Percentiles rank a stretch among this genome's conserved stretches.
Conservation (phyloP, 2,888 invertebrate species). For the Brachyptera risi region DNA sequence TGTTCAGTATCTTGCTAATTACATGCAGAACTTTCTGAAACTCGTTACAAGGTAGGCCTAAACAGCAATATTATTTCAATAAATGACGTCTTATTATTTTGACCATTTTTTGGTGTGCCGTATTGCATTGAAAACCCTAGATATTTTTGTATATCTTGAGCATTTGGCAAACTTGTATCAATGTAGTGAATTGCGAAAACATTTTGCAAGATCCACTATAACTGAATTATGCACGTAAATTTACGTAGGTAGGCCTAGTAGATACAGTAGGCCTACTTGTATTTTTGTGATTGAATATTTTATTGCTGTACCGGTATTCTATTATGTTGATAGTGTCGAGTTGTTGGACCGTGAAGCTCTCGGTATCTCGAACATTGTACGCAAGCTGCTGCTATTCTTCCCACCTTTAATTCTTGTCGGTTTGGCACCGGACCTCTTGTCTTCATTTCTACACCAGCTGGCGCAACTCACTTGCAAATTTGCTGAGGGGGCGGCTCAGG, state of each 20-base stretch:
- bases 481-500: constrained; percentile 59
- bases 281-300: too few relatives aligned
- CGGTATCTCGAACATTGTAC: constrained; percentile 62
- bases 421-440: constrained; percentile 49
- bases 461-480: constrained; percentile 60
- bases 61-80: too few relatives aligned
- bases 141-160: too few relatives aligned
- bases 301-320: background rate
- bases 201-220: too few relatives aligned
- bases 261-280: background rate
- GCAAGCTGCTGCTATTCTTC: constrained; percentile 58
- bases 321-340: constrained; percentile 48
- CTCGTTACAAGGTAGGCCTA: constrained; percentile 55
- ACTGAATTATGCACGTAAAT: too few relatives aligned
- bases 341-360: constrained; percentile 62
- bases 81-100: too few relatives aligned
- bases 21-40: constrained; percentile 57
- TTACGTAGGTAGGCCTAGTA: background rate
- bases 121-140: too few relatives aligned
- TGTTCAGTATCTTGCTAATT: constrained; percentile 55
- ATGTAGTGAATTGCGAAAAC: too few relatives aligned
- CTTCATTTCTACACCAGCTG: constrained; percentile 57
- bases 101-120: too few relatives aligned
- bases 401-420: constrained; percentile 48
- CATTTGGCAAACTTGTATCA: too few relatives aligned